These are phyloP conservation scores for Drosophila ohnishii DNA, from an alignment of 1,140 invertebrate species.

Conservation along the genomic window DNA sequence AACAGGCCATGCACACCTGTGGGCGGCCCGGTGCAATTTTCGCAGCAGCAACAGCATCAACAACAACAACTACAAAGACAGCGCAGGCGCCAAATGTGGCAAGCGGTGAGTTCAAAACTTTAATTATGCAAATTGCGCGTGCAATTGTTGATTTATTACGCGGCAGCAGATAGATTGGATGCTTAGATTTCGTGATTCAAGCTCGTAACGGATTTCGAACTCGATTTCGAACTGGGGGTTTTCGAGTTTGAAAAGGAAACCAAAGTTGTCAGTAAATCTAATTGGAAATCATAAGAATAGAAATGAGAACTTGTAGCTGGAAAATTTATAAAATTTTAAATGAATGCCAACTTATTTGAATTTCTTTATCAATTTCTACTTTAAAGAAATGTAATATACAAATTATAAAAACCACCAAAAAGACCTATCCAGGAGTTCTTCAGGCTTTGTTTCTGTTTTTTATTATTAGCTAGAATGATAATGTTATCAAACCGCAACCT, in stretches of 20 bases:
- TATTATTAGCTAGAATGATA: neutral
- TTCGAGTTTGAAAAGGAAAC: neutral
- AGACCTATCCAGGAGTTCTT: neutral
- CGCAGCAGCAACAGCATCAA: slow-evolving; percentile 43
- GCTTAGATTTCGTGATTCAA: neutral
- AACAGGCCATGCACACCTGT: slow-evolving; percentile 20
- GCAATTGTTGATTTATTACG: slow-evolving; percentile 70
- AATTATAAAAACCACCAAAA: neutral
- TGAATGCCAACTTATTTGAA: neutral
- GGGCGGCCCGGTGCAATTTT: slow-evolving; percentile 39
- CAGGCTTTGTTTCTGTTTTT: neutral
- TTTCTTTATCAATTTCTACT: neutral
- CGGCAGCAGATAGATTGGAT: slow-evolving; percentile 14
- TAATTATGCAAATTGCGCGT: slow-evolving; percentile 72
- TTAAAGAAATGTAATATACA: no score
- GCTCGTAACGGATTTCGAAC: slow-evolving; percentile 3
- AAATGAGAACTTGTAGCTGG: neutral
- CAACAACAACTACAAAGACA: slow-evolving; percentile 41
- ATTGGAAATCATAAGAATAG: neutral
- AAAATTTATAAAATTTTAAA: neutral
- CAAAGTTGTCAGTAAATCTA: no score
- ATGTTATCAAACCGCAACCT: neutral
- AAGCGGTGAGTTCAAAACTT: slow-evolving; percentile 64
- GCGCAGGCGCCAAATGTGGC: slow-evolving; percentile 57
- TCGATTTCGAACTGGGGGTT: neutral